Base-by-base conservation (phyloP, 2,888 invertebrate genomes). In the Perizoma flavofasciatum region DNA sequence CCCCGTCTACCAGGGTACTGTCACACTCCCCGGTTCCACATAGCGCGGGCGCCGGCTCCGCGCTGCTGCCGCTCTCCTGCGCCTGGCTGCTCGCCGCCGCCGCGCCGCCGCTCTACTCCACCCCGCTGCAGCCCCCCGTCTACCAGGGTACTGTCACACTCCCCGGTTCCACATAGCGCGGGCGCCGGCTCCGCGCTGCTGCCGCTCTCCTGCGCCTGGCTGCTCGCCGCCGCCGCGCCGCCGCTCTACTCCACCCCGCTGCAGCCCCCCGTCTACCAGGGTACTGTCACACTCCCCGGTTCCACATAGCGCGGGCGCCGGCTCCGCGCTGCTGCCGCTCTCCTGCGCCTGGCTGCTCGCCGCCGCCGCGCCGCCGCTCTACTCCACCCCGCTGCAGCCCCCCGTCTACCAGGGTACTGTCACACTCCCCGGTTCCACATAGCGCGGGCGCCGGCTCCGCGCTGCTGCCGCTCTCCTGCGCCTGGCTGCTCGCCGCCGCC, bases 191-290 rank as follows among this genome's bases (percentile, higher is more conserved):
- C 22, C 44, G 46, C 50, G 22, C 54, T 49, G 37, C 59, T 59
- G 40, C 44, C 54, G 41, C 56, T 84, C 85, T 82, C 2, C 34
- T 4, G 46, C 49, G 32, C 47, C 46, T 54, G 58, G 37, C 53
- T 51, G 47, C n/a, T n/a, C n/a, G n/a, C n/a, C n/a, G n/a, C n/a
- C n/a, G n/a, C n/a, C n/a, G n/a, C n/a, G n/a, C n/a, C n/a, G n/a
- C n/a, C n/a, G n/a, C 56, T 84, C 85, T 82, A n/a, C 34, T 4
- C 46, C 49, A 32, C 47, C 46, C 56, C 60, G 37, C 53, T 51
- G 47, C 59, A 32, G 58, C 63, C 54, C 49, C 62, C 66, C 49
- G 49, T 32, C 32, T 56, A 39, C 32, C 22, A 34, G 43, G 56
- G 54, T 57, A 55, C 55, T 33, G n/a, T 5, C 11, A 6, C 11